Evolutionary conservation across 2,888 invertebrate species (phyloP), one percentile per base, ranked within the genome.

Genomic region (Andrena trimmerana): DNA sequence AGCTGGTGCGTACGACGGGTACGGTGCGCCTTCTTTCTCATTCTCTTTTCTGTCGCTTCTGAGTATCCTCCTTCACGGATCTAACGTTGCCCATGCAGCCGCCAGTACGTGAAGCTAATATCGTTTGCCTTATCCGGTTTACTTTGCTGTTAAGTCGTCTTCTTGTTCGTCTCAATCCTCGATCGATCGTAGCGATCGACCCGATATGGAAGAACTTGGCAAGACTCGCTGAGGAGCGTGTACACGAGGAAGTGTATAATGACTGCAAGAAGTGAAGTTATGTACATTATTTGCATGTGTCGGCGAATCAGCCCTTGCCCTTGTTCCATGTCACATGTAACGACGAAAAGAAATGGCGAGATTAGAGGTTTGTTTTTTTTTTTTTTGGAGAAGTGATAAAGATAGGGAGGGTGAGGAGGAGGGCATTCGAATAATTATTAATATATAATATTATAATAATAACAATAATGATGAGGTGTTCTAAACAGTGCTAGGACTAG

Each of bases 401-500:
- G 71, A 78, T 63, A 65, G 63, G 74, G 79, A 81, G 68, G 84
- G 81, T 77, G 86, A 86, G 78, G 71, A 86, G 86, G 89, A 87
- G 87, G 86, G 82, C 84, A 86, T 90, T 89, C 81, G 92, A 92
- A 92, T 91, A 92, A 92, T 92, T 91, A 92, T 91, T 87, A 91
- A 91, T 92, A 91, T 92, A 92, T 92, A 91, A 90, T 91, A 91
- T 90, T 91, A 90, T 92, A 93, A 91, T 92, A 92, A 93, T 92
- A 93, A 94, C 91, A 93, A 93, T 93, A 93, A 93, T 93, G 91
- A 94, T 92, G 93, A 93, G 91, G 92, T 93, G 93, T 92, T 94
- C 93, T 94, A 93, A 94, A 93, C 92, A 94, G 92, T 94, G 93
- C 93, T 94, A 93, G 93, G 94, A 94, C 94, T 94, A 94, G 94